Percentiles rank a stretch among this genome's conserved stretches.
phyloP scores from a whole-genome alignment of 2,888 invertebrate genomes.

The Podotricha telesiphe region DNA sequence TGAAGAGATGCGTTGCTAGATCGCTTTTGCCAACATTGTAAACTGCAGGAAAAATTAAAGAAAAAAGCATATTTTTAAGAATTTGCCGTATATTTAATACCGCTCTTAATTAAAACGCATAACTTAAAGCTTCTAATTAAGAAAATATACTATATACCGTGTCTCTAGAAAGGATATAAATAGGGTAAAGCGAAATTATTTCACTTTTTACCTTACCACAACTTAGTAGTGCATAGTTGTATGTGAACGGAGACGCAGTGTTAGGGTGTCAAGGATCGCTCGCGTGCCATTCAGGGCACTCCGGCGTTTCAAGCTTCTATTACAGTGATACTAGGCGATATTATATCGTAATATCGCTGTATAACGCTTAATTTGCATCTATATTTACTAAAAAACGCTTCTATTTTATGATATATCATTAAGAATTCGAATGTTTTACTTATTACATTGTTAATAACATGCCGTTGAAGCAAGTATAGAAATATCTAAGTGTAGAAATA shows the following conservation, averaged over 20 bases:
- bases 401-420: background rate
- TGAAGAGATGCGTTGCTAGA: too few species aligned
- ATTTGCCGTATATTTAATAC: too few species aligned
- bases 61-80: too few species aligned
- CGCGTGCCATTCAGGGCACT: conserved; percentile 51
- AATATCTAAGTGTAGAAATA: background rate
- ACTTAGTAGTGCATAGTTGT: conserved; percentile 24
- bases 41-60: too few species aligned
- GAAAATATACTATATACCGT: background rate
- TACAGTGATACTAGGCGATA: background rate
- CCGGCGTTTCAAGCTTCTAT: conserved; percentile 11
- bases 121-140: background rate
- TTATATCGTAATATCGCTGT: background rate
- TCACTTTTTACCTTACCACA: conserved; percentile 26
- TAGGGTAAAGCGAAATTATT: conserved; percentile 19
- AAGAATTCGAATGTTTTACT: background rate
- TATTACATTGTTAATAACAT: background rate
- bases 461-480: background rate
- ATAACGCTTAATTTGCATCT: background rate
- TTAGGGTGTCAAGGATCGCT: conserved; percentile 68
- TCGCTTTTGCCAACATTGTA: too few species aligned
- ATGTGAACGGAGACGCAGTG: conserved; percentile 41
- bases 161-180: conserved; percentile 5
- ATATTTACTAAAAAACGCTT: background rate
- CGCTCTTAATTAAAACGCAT: too few species aligned